Percentiles rank a stretch among this genome's conserved stretches.
Conservation (phyloP, 1,140 invertebrate species). For the Anagrus nilaparvatae region DNA sequence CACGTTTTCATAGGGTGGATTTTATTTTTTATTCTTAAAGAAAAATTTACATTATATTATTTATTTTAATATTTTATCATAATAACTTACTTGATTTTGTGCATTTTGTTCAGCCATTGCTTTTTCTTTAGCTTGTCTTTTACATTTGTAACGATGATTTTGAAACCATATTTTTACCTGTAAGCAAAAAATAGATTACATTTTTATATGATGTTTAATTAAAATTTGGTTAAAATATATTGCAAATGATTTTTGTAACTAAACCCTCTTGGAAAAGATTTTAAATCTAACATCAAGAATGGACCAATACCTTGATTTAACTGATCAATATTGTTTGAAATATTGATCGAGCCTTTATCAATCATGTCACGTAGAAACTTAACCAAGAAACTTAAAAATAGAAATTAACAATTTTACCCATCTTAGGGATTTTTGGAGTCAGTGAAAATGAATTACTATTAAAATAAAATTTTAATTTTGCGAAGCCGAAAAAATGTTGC, state of each 20-base stretch:
- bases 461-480: no score
- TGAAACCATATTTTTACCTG: constrained; percentile 99
- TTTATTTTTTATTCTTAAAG: neutral
- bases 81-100: constrained; percentile 86
- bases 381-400: no score
- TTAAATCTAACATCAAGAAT: no score
- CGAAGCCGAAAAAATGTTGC: no score
- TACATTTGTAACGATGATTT: constrained; percentile 92
- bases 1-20: constrained; percentile 1
- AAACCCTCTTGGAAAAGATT: constrained; percentile 4
- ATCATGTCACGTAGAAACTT: no score
- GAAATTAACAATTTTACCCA: no score
- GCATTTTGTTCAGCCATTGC: constrained; percentile 82
- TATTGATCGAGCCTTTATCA: no score
- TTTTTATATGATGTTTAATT: neutral
- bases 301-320: neutral
- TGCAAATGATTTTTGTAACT: neutral
- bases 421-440: no score
- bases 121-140: constrained; percentile 87
- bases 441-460: no score
- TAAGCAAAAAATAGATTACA: constrained; percentile 2
- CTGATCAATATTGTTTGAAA: no score
- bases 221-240: neutral
- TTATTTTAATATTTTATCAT: neutral
- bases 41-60: neutral